Percentiles rank a stretch among this genome's conserved stretches.
These are phyloP conservation scores for Drosophila chauvacae DNA, from an alignment of 1,140 invertebrate species.

Conservation along the genomic window DNA sequence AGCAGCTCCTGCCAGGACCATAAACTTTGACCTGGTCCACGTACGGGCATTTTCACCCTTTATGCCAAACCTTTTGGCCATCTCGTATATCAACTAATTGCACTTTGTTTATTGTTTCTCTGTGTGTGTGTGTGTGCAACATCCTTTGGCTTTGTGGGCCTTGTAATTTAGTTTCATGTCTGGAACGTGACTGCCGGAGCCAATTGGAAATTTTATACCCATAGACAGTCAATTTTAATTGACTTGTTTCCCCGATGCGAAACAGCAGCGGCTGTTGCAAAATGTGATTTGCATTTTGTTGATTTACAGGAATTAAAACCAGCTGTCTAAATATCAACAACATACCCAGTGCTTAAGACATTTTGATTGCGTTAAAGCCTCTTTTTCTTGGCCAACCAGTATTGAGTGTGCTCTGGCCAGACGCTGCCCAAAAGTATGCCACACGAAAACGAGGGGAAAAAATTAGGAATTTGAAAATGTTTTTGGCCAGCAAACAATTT, in stretches of 20 bases:
- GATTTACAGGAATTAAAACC: slow-evolving; percentile 35
- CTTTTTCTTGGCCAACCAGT: slow-evolving; percentile 26
- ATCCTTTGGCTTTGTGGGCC: slow-evolving; percentile 19
- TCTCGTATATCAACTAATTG: slow-evolving; percentile 62
- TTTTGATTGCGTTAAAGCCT: slow-evolving; percentile 25
- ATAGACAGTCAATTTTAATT: slow-evolving; percentile 58
- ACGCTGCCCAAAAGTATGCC: slow-evolving; percentile 54
- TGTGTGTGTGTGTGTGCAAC: neutral
- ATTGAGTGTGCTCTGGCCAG: neutral
- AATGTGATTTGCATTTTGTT: slow-evolving; percentile 37
- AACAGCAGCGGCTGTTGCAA: slow-evolving; percentile 20
- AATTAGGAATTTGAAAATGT: slow-evolving; percentile 5
- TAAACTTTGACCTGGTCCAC: slow-evolving; percentile 56
- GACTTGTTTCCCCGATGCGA: slow-evolving; percentile 35
- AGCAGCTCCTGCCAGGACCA: slow-evolving; percentile 6
- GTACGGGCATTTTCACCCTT: slow-evolving; percentile 12
- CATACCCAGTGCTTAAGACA: slow-evolving; percentile 7
- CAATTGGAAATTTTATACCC: slow-evolving; percentile 39
- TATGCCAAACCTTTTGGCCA: slow-evolving; percentile 13
- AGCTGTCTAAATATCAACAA: slow-evolving; percentile 34
- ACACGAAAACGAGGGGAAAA: slow-evolving; percentile 1
- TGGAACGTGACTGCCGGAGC: slow-evolving; percentile 19
- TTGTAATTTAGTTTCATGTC: slow-evolving; percentile 49
- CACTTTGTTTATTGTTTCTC: slow-evolving; percentile 48
- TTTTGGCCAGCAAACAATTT: slow-evolving; percentile 18